These are phyloP conservation scores for Aspidiotus destructor DNA, from an alignment of 2,888 invertebrate species.

Conservation along the genomic window DNA sequence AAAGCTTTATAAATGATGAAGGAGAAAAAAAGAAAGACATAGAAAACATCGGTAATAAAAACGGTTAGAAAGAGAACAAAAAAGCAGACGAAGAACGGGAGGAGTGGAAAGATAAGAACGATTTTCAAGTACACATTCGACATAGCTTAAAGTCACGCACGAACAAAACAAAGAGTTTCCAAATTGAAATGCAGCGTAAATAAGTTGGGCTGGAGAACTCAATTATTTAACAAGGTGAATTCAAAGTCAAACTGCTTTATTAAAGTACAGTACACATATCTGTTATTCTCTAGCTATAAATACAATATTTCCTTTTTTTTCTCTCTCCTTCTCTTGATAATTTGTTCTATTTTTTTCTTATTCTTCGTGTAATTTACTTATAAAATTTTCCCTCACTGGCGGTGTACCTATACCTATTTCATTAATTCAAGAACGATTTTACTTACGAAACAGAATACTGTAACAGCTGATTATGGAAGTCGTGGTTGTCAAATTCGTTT, in stretches of 20 bases:
- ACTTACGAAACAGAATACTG: too few relatives aligned
- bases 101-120: conserved; percentile 3
- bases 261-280: neutral
- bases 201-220: conserved; percentile 19
- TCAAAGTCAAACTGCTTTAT: conserved; percentile 23
- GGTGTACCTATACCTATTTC: neutral
- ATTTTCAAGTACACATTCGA: conserved; percentile 26
- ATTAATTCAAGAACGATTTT: neutral
- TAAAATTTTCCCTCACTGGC: neutral
- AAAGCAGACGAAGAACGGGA: neutral
- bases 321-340: neutral
- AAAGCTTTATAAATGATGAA: neutral
- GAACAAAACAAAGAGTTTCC: conserved; percentile 22
- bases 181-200: conserved; percentile 29
- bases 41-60: neutral
- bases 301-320: neutral
- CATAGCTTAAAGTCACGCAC: conserved; percentile 27
- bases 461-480: too few relatives aligned
- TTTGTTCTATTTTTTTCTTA: neutral
- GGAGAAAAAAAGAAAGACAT: neutral
- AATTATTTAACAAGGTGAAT: conserved; percentile 25
- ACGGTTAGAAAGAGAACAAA: neutral
- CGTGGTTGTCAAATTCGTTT: too few relatives aligned
- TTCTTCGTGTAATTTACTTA: neutral
- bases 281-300: neutral